A percentile compares a stretch with the other conserved stretches of the same genome.
Evolutionary conservation across 2,888 invertebrate species (phyloP).

Genomic region (Pseudeuparius sepicola): DNA sequence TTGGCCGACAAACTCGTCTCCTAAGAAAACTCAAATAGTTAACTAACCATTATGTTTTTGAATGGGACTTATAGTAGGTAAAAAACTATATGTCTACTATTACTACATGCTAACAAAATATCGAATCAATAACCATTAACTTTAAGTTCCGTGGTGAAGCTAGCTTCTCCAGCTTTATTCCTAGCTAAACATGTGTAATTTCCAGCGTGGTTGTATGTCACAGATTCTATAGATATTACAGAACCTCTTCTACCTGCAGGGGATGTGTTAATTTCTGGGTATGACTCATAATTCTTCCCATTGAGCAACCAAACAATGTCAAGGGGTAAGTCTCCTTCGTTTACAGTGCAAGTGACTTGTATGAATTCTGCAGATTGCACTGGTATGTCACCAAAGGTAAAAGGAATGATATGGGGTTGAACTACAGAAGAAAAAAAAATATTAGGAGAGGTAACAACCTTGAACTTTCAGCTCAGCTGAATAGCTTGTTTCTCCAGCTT

Average conservation of each 20-base stretch:
- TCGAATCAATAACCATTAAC: constrained; percentile 63
- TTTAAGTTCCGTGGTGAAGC: constrained; percentile 41
- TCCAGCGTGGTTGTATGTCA: constrained; percentile 59
- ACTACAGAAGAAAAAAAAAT: constrained; percentile 36
- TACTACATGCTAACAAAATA: too few relatives aligned
- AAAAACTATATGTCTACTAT: too few relatives aligned
- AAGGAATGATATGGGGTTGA: constrained; percentile 55
- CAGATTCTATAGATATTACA: constrained; percentile 54
- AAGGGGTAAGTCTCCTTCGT: constrained; percentile 56
- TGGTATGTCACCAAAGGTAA: constrained; percentile 54
- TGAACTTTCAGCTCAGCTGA: constrained; percentile 44
- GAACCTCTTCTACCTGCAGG: constrained; percentile 40
- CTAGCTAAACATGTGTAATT: constrained; percentile 64
- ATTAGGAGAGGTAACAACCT: constrained; percentile 34
- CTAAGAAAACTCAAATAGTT: too few relatives aligned
- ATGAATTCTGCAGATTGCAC: constrained; percentile 51
- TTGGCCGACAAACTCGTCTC: too few relatives aligned
- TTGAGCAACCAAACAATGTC: constrained; percentile 53
- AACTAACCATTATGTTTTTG: too few relatives aligned
- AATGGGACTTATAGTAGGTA: too few relatives aligned
- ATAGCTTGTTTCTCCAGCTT: constrained; percentile 42
- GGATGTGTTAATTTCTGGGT: constrained; percentile 30
- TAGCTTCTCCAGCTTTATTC: constrained; percentile 32
- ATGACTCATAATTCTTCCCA: constrained; percentile 32
- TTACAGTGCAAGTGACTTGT: constrained; percentile 52